Conservation (phyloP, 2,888 invertebrate species). For the Latrodectus hesperus region DNA sequence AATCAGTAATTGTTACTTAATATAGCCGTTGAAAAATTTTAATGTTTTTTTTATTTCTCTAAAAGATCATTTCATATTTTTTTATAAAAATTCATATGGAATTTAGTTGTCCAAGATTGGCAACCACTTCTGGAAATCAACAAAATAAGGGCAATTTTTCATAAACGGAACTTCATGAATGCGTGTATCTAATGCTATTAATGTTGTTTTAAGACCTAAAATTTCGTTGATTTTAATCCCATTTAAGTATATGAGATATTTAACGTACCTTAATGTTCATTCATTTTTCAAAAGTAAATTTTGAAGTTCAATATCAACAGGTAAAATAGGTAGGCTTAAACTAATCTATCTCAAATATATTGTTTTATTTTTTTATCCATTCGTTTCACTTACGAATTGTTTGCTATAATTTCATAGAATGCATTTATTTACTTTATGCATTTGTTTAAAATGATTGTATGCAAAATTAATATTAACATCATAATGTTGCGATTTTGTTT, state of each 20-base stretch:
- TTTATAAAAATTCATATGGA: too few relatives aligned
- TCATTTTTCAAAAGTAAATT: neutral
- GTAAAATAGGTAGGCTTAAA: conserved; percentile 44
- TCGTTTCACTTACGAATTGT: too few relatives aligned
- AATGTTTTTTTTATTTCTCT: too few relatives aligned
- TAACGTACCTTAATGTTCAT: neutral
- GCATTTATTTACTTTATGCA: neutral
- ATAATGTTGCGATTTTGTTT: neutral
- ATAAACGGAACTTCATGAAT: conserved; percentile 6
- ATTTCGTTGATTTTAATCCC: conserved; percentile 2
- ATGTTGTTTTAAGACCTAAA: conserved; percentile 26
- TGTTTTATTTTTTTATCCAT: too few relatives aligned
- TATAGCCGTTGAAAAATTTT: neutral
- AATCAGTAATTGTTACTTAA: neutral
- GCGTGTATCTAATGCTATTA: conserved; percentile 28
- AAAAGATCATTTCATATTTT: too few relatives aligned
- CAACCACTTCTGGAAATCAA: conserved; percentile 53
- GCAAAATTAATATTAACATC: neutral
- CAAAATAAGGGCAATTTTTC: conserved; percentile 60
- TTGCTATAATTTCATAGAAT: neutral
- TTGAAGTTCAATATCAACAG: neutral
- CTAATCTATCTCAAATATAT: conserved; percentile 1
- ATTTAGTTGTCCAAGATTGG: conserved; percentile 15
- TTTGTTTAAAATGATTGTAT: neutral
- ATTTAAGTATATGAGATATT: conserved; percentile 2